These are phyloP conservation scores for Catalaphyllia jardinei DNA, from an alignment of 64 coral and sea anemone genomes.

Conservation along the genomic window DNA sequence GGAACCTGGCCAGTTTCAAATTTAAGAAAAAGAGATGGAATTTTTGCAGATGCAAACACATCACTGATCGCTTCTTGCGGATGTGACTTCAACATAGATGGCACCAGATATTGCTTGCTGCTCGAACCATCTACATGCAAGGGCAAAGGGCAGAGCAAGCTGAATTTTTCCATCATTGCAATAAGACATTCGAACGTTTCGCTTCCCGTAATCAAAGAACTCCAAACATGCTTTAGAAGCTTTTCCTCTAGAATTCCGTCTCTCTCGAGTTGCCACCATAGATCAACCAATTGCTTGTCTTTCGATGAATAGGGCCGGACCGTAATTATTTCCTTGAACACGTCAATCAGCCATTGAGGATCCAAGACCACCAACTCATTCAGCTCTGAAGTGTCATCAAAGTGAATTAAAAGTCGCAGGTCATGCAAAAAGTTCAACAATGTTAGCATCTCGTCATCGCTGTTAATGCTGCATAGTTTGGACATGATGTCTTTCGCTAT, in stretches of 20 bases:
- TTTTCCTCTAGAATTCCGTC: constrained; percentile 7
- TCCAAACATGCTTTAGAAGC: constrained; percentile 43
- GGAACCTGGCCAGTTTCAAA: background rate
- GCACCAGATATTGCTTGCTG: background rate
- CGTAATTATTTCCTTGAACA: background rate
- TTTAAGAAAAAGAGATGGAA: background rate
- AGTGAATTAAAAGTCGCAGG: background rate
- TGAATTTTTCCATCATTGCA: constrained; percentile 5
- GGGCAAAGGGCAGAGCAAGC: background rate
- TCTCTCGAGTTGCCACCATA: constrained; percentile 5
- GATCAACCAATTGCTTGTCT: too few relatives aligned
- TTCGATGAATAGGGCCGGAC: background rate
- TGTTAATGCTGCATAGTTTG: background rate
- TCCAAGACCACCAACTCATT: background rate
- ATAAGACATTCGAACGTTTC: background rate
- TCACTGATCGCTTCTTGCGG: background rate
- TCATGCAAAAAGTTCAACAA: constrained; percentile 24
- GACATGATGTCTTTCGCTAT: background rate
- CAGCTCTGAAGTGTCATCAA: background rate
- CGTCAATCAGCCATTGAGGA: background rate
- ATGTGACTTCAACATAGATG: constrained; percentile 1
- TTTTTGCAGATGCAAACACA: background rate
- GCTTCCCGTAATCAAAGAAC: background rate
- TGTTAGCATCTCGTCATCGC: background rate
- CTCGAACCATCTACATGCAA: background rate